A percentile compares a stretch with the other conserved stretches of the same genome.
phyloP scores from a whole-genome alignment of 2,888 invertebrate genomes.

The Agrenia bidenticulata region DNA sequence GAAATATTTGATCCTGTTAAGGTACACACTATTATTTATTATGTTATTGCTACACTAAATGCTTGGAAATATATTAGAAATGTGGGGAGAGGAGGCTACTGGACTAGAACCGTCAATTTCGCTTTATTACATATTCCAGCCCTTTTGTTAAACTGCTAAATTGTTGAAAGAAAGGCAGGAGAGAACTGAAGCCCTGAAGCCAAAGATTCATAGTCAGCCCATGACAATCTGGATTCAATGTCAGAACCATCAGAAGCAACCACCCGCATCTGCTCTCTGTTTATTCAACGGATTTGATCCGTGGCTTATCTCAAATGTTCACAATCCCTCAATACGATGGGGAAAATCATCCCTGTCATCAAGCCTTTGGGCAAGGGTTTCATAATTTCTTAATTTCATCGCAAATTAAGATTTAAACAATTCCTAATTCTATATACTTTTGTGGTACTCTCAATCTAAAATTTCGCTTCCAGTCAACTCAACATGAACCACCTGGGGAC shows the following conservation, averaged over 20 bases:
- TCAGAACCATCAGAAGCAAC: neutral
- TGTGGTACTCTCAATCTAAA: too few relatives aligned
- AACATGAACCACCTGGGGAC: too few relatives aligned
- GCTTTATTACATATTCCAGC: too few relatives aligned
- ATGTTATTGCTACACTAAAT: constrained; percentile 8
- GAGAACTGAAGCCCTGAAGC: neutral
- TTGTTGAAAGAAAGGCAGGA: neutral
- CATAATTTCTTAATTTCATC: too few relatives aligned
- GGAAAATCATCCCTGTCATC: too few relatives aligned
- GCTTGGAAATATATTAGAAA: neutral
- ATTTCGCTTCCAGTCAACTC: too few relatives aligned
- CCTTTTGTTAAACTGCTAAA: neutral
- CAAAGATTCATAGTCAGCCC: neutral
- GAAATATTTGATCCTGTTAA: constrained; percentile 18
- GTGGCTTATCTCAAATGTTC: neutral
- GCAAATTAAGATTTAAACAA: too few relatives aligned
- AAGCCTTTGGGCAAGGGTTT: too few relatives aligned
- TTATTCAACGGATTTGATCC: neutral
- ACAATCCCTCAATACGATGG: too few relatives aligned
- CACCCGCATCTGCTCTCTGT: constrained; percentile 9
- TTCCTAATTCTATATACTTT: too few relatives aligned
- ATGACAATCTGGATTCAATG: neutral
- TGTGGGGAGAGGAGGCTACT: too few relatives aligned
- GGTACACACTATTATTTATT: neutral
- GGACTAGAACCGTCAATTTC: too few relatives aligned